Evolutionary conservation across 2,888 invertebrate species (phyloP).

Genomic region (Pandemis corylana): DNA sequence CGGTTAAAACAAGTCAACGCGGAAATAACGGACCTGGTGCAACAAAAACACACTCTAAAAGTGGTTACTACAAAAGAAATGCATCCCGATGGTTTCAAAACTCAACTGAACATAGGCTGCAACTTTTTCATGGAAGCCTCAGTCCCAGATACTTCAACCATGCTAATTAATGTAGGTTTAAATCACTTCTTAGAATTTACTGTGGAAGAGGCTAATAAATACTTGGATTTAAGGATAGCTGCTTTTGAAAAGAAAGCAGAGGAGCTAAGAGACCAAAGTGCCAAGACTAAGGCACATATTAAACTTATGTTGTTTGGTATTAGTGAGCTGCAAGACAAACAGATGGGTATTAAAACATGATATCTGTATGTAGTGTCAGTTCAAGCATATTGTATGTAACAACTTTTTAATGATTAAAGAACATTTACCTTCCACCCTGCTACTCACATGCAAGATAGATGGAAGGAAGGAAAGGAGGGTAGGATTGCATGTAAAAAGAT

Average conservation of each 20-base stretch:
- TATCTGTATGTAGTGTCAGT: neutral
- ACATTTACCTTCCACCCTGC: no score
- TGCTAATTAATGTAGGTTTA: constrained; percentile 90
- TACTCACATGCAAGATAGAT: no score
- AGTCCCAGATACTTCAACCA: constrained; percentile 86
- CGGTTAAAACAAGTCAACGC: constrained; percentile 86
- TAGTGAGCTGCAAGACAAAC: constrained; percentile 80
- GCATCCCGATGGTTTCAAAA: constrained; percentile 77
- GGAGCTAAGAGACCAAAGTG: constrained; percentile 87
- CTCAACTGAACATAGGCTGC: constrained; percentile 91
- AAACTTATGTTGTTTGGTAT: constrained; percentile 90
- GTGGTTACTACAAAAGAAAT: constrained; percentile 84
- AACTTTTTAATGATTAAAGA: no score
- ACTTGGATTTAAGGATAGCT: constrained; percentile 88
- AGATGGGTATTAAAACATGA: constrained; percentile 30
- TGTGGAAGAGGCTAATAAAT: constrained; percentile 88
- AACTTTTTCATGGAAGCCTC: constrained; percentile 93
- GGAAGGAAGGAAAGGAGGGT: no score
- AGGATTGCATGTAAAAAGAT: no score
- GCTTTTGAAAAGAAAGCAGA: constrained; percentile 86
- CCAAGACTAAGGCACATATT: constrained; percentile 90
- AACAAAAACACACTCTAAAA: constrained; percentile 89
- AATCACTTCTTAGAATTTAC: constrained; percentile 91
- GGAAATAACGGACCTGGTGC: constrained; percentile 89
- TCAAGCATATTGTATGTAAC: no score